Evolutionary conservation across 2,113 vertebrate genomes (phyloP).

Genomic region (Bothrops jararaca): DNA sequence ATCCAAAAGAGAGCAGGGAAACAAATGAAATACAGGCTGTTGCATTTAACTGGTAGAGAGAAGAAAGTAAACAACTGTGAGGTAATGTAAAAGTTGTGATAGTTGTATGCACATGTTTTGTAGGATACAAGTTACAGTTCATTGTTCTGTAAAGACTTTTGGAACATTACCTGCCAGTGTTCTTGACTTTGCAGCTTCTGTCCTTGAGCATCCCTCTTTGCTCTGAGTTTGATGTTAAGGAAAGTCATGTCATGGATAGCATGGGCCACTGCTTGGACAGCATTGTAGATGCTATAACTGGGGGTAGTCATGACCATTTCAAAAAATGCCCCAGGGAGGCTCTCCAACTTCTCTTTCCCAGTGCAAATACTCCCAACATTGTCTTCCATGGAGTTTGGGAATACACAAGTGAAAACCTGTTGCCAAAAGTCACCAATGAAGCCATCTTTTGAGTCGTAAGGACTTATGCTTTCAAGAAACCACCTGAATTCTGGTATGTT

Average conservation of each 20-base stretch:
- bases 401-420: not conserved
- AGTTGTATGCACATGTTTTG: not conserved
- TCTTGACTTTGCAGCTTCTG: not conserved
- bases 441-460: not conserved
- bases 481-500: not conserved
- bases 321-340: not conserved
- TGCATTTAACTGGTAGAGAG: not conserved
- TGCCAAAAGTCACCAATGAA: not conserved
- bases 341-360: not conserved
- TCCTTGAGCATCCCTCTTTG: not conserved
- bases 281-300: constrained; percentile 4
- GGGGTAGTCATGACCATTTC: not conserved
- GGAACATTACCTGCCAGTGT: not conserved
- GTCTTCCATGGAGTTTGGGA: not conserved
- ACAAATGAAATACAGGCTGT: not conserved
- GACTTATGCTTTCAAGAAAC: not conserved
- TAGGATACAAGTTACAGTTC: not conserved
- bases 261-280: not conserved
- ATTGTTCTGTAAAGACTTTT: not conserved
- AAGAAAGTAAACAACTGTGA: not conserved
- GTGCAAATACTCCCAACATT: not conserved
- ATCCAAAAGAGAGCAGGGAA: not conserved
- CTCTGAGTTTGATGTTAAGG: not conserved
- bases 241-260: not conserved
- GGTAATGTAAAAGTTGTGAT: not conserved